Percentiles rank a stretch among this genome's conserved stretches.
Evolutionary conservation across 2,797 vertebrate species (phyloP).

Genomic region (Clarias fuscus): DNA sequence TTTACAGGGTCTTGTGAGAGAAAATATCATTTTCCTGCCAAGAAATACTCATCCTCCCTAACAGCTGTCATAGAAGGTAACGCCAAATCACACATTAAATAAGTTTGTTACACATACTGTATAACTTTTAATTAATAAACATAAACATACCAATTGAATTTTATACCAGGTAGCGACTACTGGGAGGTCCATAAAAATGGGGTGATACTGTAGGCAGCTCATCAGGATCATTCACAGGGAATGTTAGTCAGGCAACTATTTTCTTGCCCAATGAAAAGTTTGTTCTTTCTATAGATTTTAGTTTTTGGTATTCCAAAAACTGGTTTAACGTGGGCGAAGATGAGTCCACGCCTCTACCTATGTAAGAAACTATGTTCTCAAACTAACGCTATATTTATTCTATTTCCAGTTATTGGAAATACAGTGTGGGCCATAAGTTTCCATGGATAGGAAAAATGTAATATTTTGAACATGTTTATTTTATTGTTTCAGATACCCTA

Average conservation of each 20-base stretch:
- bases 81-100: neutral
- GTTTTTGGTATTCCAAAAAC: too few species aligned
- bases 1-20: neutral
- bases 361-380: too few species aligned
- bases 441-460: too few species aligned
- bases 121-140: neutral
- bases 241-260: neutral
- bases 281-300: too few species aligned
- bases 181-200: conserved; percentile 46
- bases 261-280: too few species aligned
- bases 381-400: too few species aligned
- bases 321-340: too few species aligned
- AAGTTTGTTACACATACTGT: neutral
- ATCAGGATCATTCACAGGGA: conserved; percentile 16
- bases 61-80: conserved; percentile 18
- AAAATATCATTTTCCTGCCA: conserved; percentile 40
- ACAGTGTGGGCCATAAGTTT: too few species aligned
- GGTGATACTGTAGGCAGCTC: conserved; percentile 30
- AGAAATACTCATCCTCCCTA: conserved; percentile 32
- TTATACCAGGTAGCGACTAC: conserved; percentile 38
- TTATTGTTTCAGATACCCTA: too few species aligned
- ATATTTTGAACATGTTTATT: too few species aligned
- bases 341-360: too few species aligned
- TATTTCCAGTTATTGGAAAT: too few species aligned
- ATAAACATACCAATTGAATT: conserved; percentile 36